phyloP scores from a whole-genome alignment of 2,113 vertebrate species.

The Fukomys damarensis region DNA sequence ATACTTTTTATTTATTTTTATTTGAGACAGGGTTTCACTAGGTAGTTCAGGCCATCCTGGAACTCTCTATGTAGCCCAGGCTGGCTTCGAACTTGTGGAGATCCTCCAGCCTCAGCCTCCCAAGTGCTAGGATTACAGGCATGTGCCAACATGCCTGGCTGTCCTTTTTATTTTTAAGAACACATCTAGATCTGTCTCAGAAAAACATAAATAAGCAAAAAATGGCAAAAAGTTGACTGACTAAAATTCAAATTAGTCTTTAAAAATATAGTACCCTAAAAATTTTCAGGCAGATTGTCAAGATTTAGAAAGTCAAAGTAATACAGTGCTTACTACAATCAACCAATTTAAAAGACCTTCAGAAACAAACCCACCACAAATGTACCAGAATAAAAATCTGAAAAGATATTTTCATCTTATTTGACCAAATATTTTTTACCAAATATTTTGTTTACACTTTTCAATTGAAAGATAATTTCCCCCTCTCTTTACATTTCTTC shows the following conservation, averaged over 20 bases:
- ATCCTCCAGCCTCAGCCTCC: background rate
- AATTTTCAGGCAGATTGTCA: constrained; percentile 14
- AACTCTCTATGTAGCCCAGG: background rate
- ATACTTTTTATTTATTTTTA: background rate
- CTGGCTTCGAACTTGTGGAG: background rate
- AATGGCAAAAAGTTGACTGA: background rate
- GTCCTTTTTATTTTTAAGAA: constrained; percentile 32
- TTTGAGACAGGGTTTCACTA: background rate
- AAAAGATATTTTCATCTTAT: background rate
- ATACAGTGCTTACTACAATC: background rate
- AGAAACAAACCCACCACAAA: constrained; percentile 25
- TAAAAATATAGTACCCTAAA: constrained; percentile 45
- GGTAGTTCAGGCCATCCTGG: background rate
- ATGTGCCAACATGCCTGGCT: background rate
- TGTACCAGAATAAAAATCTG: constrained; percentile 4
- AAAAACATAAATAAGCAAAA: constrained; percentile 27
- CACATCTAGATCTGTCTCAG: constrained; percentile 21
- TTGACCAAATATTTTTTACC: background rate
- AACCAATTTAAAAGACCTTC: constrained; percentile 52
- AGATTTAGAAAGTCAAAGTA: constrained; percentile 47
- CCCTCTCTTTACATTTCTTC: constrained; percentile 1
- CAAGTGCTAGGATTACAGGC: background rate
- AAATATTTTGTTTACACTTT: background rate
- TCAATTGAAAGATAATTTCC: background rate
- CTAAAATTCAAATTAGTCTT: constrained; percentile 15